Percentiles rank a stretch among this genome's conserved stretches.
phyloP scores from a whole-genome alignment of 2,797 vertebrate species.

The Gobionotothen gibberifrons region DNA sequence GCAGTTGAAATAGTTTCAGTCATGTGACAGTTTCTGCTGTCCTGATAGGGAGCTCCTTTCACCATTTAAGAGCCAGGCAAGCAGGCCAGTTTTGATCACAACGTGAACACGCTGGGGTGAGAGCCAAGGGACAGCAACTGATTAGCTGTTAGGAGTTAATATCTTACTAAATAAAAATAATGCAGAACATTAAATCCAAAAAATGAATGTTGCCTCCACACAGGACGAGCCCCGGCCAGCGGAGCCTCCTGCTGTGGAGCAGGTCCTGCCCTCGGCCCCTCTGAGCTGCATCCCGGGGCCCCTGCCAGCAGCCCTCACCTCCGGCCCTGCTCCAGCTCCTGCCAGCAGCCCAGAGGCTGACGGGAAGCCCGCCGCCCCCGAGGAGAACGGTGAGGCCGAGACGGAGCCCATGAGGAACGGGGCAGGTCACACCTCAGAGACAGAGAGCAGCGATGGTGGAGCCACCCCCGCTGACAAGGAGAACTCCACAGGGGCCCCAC shows the following conservation, averaged over 20 bases:
- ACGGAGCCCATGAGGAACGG: conserved; percentile 90
- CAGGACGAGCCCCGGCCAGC: conserved; percentile 82
- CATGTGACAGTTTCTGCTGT: too few relatives aligned
- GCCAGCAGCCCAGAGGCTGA: conserved; percentile 71
- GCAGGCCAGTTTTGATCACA: too few relatives aligned
- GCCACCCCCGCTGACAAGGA: conserved; percentile 83
- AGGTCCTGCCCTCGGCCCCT: conserved; percentile 65
- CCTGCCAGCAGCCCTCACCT: conserved; percentile 53
- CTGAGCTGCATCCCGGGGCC: conserved; percentile 73
- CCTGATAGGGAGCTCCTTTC: too few relatives aligned
- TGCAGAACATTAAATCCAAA: neutral
- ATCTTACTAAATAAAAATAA: neutral
- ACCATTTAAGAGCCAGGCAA: too few relatives aligned
- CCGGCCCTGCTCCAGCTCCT: conserved; percentile 41
- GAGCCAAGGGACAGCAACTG: neutral
- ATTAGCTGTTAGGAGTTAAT: neutral
- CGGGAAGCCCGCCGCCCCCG: conserved; percentile 74
- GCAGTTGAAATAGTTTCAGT: too few relatives aligned
- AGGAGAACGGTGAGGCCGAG: conserved; percentile 91
- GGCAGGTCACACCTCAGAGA: conserved; percentile 88
- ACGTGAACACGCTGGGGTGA: neutral
- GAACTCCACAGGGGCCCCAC: conserved; percentile 77
- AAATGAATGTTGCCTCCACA: conserved; percentile 2
- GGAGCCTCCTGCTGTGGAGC: conserved; percentile 83
- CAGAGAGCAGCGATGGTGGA: conserved; percentile 84